Conservation (phyloP, 1,140 invertebrate species). For the Whitmania pigra region DNA sequence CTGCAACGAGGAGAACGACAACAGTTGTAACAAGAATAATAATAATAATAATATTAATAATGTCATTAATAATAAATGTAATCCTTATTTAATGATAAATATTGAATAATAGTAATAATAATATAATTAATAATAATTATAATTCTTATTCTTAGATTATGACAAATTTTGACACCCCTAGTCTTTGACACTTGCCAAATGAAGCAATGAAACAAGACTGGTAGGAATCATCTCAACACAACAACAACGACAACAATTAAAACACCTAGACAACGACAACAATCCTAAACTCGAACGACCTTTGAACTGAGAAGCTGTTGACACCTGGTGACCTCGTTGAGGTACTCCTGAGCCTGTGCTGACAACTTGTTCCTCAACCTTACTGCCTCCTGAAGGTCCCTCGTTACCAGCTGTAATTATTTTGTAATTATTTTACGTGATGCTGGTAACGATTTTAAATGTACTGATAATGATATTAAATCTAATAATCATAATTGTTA, state of each 20-base stretch:
- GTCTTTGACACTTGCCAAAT: no score
- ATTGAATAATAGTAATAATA: no score
- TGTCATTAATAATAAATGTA: background rate
- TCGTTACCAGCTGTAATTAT: constrained; percentile 34
- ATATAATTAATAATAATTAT: no score
- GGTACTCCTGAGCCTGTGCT: constrained; percentile 40
- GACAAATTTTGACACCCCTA: no score
- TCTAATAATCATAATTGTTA: no score
- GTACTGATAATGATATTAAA: no score
- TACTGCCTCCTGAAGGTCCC: constrained; percentile 38
- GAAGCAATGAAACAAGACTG: no score
- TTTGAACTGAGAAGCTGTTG: constrained; percentile 39
- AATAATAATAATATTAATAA: background rate
- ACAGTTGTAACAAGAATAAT: background rate
- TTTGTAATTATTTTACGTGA: no score
- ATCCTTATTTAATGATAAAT: no score
- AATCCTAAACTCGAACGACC: constrained; percentile 26
- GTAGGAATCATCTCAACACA: no score
- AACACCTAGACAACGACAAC: background rate
- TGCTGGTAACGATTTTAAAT: no score
- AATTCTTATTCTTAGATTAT: no score
- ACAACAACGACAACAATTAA: background rate
- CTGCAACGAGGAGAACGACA: constrained; percentile 26
- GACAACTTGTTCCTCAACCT: constrained; percentile 38
- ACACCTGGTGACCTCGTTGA: constrained; percentile 38